Evolutionary conservation across 2,113 vertebrate genomes (phyloP), one percentile per base, ranked within the genome.

Genomic region (Numenius arquata): DNA sequence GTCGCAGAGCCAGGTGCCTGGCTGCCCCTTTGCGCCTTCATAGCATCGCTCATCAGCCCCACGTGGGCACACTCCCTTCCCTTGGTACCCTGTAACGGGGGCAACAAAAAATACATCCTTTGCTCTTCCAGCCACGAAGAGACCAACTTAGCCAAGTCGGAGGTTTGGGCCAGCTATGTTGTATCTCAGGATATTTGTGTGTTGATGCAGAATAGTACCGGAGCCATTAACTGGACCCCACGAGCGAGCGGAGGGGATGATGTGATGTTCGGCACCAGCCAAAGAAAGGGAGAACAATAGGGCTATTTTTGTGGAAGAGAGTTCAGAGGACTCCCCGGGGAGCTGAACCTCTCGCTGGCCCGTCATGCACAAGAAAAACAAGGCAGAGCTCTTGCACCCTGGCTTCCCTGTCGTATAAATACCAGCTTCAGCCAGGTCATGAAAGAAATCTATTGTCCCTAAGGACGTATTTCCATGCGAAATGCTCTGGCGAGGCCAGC

Each of bases 361-460:
- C 52, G 18, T 71, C 75, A 43, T n/a, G 52, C 70, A 48, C 43
- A 19, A 72, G 58, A 23, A 74, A 82, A 96, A 40, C 36, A 82
- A 85, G 75, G 13, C 61, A 15, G 25, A 76, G 75, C 76, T 91
- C 76, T 74, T 67, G 55, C 84, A 38, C 41, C 23, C 58, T 45
- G 79, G 71, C 36, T 87, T 88, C 56, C 43, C 62, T 53, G 27
- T 27, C 5, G 0, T 45, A 6, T 9, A 85, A 96, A 73, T 81
- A 65, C 32, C 93, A 95, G 66, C 82, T 90, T 87, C 90, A 81
- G 65, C 26, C 52, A 36, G 74, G 77, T 45, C 2, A 38, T 84
- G 93, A 68, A 73, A 95, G 75, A 78, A 93, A 89, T 92, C 87
- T 66, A 45, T 91, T 96, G 94, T 96, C 77, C 61, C 74, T 50